Evolutionary conservation across 2,888 invertebrate genomes (phyloP), one percentile per base, ranked within the genome.

Genomic region (Tethea ocularis): DNA sequence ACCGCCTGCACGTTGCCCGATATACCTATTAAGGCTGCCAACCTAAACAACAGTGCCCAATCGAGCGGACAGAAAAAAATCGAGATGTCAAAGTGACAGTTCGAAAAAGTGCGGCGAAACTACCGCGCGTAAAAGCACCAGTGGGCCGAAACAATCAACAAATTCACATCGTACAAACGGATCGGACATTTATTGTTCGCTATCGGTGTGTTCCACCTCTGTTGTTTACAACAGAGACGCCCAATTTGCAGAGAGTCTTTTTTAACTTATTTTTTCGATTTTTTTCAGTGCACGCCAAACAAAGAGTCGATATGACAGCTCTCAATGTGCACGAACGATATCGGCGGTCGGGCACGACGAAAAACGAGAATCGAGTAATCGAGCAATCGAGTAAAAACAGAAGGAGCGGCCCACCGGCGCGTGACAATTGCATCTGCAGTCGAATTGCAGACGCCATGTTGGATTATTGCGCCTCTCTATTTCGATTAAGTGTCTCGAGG

Each of bases 151-250:
- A 91, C 90, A 90, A 91, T 91, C 90, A 87, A 87, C 87, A 81
- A 88, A 87, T 89, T 87, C 85, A 80, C 86, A 86, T 86, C 84
- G 78, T 75, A 83, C 86, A 86, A 84, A 87, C 83, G 84, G 78
- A 87, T 91, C 89, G 87, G 91, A 90, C 90, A 86, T 88, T 91
- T 90, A 92, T 92, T 93, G 91, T 91, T 78, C 84, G 85, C 84
- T 92, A 93, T 93, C 93, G 86, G 82, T 75, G 83, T 84, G 84
- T 93, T 93, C 91, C 92, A 91, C 88, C 87, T 90, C 90, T 83
- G 85, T 91, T 92, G 91, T 91, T 93, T 87, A 87, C 83, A 91
- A 92, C 90, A 90, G 88, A 91, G 89, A 89, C 89, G 87, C 83
- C 33, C 91, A 93, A 93, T 91, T 93, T 92, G 91, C 91, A 90